These are phyloP conservation scores for Neofelis nebulosa DNA, from an alignment of 2,113 vertebrate genomes.

Conservation along the genomic window DNA sequence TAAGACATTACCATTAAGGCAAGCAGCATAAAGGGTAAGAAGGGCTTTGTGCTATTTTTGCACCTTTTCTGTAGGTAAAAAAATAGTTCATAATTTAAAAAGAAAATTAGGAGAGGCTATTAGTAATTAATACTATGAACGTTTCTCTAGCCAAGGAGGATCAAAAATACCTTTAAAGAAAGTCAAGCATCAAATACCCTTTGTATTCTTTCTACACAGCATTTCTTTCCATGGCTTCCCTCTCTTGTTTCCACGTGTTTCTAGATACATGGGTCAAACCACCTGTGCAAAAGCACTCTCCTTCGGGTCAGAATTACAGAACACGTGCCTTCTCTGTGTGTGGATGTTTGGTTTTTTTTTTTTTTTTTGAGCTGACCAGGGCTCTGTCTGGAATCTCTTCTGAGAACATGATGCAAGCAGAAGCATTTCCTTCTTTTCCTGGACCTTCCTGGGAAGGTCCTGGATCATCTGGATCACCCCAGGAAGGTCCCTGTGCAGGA, in stretches of 20 bases:
- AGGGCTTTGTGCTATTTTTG: constrained; percentile 28
- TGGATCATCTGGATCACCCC: background rate
- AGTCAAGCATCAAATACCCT: background rate
- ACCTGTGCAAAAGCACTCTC: background rate
- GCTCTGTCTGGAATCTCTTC: background rate
- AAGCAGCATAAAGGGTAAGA: background rate
- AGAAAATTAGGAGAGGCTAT: background rate
- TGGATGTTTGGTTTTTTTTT: background rate
- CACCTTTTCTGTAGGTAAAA: background rate
- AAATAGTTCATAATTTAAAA: background rate
- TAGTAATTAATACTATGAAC: background rate
- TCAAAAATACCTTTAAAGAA: background rate
- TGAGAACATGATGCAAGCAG: background rate
- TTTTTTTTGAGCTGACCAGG: background rate
- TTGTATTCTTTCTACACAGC: background rate
- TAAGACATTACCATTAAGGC: background rate
- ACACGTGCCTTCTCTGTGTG: background rate
- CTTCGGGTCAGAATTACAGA: background rate
- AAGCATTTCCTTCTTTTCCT: background rate
- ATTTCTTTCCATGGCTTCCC: background rate
- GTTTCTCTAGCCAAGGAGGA: constrained; percentile 1
- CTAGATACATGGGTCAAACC: background rate
- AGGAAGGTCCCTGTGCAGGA: background rate
- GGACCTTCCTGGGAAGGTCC: background rate
- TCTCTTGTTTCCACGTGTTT: background rate